These are phyloP conservation scores for Amphipyra tragopoginis DNA, from an alignment of 2,888 invertebrate genomes.

Conservation along the genomic window DNA sequence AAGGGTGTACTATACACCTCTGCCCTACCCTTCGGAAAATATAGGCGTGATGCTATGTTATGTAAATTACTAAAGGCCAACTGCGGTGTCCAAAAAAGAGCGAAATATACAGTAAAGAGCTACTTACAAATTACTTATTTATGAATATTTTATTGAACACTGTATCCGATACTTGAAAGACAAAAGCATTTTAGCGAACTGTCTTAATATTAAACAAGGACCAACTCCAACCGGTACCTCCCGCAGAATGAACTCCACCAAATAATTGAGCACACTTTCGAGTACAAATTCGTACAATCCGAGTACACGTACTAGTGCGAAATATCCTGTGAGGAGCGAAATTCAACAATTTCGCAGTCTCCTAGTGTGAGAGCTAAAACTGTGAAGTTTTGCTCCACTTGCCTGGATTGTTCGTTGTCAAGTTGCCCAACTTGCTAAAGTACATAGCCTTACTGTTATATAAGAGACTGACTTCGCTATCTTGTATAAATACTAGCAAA, in stretches of 20 bases:
- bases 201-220: conserved; percentile 20
- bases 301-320: conserved; percentile 30
- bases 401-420: conserved; percentile 41
- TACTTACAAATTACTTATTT: neutral
- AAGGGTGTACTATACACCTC: too few species aligned
- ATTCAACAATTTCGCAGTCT: conserved; percentile 48
- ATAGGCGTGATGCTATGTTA: too few species aligned
- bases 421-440: conserved; percentile 36
- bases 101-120: neutral
- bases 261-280: conserved; percentile 38
- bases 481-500: conserved; percentile 24
- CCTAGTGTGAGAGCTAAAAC: conserved; percentile 50
- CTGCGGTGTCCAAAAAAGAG: neutral
- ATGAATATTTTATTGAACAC: conserved; percentile 10
- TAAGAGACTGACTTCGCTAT: conserved; percentile 22
- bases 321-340: conserved; percentile 34
- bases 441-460: conserved; percentile 20
- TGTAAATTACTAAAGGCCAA: too few species aligned
- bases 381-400: conserved; percentile 51
- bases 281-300: conserved; percentile 26
- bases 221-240: conserved; percentile 4
- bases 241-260: conserved; percentile 7
- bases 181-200: conserved; percentile 1
- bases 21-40: too few species aligned
- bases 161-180: neutral